Evolutionary conservation across 2,113 vertebrate genomes (phyloP).

Genomic region (Toxostoma redivivum): DNA sequence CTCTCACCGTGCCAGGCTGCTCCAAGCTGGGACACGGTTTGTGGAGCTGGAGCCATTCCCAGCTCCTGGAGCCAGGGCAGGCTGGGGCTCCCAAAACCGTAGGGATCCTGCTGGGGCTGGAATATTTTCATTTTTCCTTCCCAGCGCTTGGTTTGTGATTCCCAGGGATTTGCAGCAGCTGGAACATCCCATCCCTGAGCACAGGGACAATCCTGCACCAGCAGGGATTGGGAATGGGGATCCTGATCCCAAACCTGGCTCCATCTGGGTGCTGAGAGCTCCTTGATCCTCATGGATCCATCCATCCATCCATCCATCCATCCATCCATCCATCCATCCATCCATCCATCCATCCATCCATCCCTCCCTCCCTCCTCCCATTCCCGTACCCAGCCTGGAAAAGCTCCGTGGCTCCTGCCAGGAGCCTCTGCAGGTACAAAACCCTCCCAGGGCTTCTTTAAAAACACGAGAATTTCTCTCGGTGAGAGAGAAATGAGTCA

Average conservation of each 20-base stretch:
- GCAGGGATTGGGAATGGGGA: too few relatives aligned
- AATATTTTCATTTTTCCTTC: not conserved
- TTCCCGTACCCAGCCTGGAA: not conserved
- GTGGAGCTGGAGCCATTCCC: not conserved
- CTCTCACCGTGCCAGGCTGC: rapidly evolving
- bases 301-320: not conserved
- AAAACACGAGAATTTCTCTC: not conserved
- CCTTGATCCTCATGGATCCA: not conserved
- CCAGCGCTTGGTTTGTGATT: not conserved
- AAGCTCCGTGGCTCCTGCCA: not conserved
- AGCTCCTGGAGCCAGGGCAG: not conserved
- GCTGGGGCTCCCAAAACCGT: not conserved
- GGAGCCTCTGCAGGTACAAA: not conserved
- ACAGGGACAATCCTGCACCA: not conserved
- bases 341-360: not conserved
- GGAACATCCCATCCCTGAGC: not conserved
- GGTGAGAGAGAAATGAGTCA: constrained; percentile 14
- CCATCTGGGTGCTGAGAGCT: not conserved
- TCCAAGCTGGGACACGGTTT: not conserved
- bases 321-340: not conserved
- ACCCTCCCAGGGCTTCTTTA: not conserved
- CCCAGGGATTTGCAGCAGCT: not conserved
- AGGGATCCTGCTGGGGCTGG: not conserved
- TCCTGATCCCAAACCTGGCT: not conserved
- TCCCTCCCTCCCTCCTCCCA: not conserved